Evolutionary conservation across 2,797 vertebrate genomes (phyloP), one percentile per base, ranked within the genome.

Genomic region (Tapera naevia): DNA sequence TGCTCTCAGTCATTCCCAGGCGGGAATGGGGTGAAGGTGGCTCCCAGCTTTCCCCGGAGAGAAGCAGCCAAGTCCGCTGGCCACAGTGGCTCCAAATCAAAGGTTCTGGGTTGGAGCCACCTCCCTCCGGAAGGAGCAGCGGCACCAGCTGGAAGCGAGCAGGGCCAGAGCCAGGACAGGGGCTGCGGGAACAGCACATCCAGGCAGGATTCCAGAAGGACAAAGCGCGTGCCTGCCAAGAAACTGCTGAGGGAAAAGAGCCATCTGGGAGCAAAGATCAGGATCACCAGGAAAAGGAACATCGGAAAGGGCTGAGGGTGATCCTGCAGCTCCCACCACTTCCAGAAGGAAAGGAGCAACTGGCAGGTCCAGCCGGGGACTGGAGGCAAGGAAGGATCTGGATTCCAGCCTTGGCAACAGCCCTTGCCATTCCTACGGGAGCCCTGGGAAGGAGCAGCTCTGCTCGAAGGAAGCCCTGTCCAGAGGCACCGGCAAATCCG

Each of bases 401-500:
- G 17, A 30, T 5, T 3, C 30, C 3, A 30, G 41, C 19, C 18
- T n/a, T 14, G 23, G 37, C 7, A 4, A 37, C 1, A 27, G 18
- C 28, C 37, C 7, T 2, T 39, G 41, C 41, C 4, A 43, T 11
- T n/a, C 10, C 50, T 1, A 5, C 2, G 0, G 51, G 54, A 46
- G 64, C 53, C 54, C 53, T 23, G 4, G 39, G 45, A 45, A 45
- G 64, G 7, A 17, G 32, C 30, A 51, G 28, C 9, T 17, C 16
- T 24, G 41, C 3, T 5, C 32, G 57, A 30, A 30, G 33, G 30
- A n/a, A 46, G 30, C 48, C 24, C 33, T 2, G 28, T 8, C 10
- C 9, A 11, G 73, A 61, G 46, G 24, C 46, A 5, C 48, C 3
- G 32, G 25, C 19, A 33, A 22, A n/a, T 17, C 72, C 39, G 81